Base-by-base conservation (phyloP, 1,140 invertebrate genomes). In the Philotrypesis tridentata region DNA sequence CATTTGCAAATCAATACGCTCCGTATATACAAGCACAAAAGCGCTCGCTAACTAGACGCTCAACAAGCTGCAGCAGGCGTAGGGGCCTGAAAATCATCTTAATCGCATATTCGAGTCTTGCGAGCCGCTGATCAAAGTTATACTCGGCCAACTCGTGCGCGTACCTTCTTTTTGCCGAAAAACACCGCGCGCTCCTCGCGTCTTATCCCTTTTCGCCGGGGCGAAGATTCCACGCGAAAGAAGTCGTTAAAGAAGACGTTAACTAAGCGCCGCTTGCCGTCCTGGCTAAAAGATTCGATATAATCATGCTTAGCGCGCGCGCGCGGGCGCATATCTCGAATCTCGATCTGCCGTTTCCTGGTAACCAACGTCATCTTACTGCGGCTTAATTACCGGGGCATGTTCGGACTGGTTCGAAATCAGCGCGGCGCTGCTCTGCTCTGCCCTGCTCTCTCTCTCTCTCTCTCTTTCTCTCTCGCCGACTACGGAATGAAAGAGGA, bases 361-460 rank as follows among this genome's bases (percentile, higher is more conserved):
- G 48, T 55, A 55, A 55, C 48, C 48, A n/a, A 55, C 29, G 33
- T 60, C 43, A 55, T 71, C 29, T 61, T 43, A 33, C 31, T 29
- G 48, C 21, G 21, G 40, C 55, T 80, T 80, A 76, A 81, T 75
- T 81, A 29, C 33, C 9, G 31, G 21, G 63, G 11, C 43, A 68
- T 55, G 71, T 80, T 80, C 31, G 55, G 48, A 65, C 60, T 37
- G 14, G 67, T 17, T 23, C 21, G 72, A 81, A 81, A 81, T 75
- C 73, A 80, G 40, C 29, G 37, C 27, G 9, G 71, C 71, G 12
- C 14, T n/a, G n/a, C n/a, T n/a, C n/a, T n/a, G n/a, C n/a, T n/a
- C n/a, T n/a, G n/a, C n/a, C n/a, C n/a, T n/a, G n/a, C n/a, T n/a
- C n/a, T n/a, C n/a, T n/a, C n/a, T n/a, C n/a, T n/a, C n/a, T n/a